Evolutionary conservation across 53 echinoderm and acorn worm species (phyloP).

Genomic region (Paracentrotus lividus): DNA sequence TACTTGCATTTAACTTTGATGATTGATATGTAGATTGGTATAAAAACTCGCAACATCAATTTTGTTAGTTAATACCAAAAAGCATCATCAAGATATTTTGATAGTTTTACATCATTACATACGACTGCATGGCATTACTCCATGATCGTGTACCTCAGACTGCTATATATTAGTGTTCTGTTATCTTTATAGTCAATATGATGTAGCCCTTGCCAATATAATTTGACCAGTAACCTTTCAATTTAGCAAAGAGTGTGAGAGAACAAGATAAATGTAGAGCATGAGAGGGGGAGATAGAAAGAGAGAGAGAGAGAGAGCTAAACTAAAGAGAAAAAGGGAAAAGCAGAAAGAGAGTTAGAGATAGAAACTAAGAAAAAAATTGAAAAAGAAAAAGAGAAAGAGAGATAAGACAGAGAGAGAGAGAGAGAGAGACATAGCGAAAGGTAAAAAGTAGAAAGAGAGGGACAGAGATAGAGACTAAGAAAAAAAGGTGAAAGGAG

Average conservation of each 20-base stretch:
- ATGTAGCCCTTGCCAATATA: slow-evolving; percentile 28
- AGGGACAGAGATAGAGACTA: background rate
- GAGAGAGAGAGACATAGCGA: background rate
- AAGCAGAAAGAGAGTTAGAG: background rate
- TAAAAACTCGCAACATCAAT: too few species aligned
- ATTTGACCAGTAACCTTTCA: slow-evolving; percentile 13
- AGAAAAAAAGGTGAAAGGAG: background rate
- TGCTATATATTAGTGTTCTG: slow-evolving; percentile 1
- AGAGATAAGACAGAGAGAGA: background rate
- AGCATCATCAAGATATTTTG: too few species aligned
- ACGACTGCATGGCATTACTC: too few species aligned
- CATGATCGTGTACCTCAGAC: too few species aligned
- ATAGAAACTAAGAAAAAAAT: too few species aligned
- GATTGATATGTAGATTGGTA: too few species aligned
- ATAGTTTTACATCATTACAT: too few species aligned
- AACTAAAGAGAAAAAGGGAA: background rate
- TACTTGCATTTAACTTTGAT: too few species aligned
- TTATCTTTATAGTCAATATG: background rate
- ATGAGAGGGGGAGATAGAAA: too few species aligned
- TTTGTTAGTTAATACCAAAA: too few species aligned
- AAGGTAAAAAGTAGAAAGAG: background rate
- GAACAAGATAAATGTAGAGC: background rate
- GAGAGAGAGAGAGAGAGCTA: background rate
- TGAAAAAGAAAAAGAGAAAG: too few species aligned
- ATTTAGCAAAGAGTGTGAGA: background rate